Evolutionary conservation across 2,888 invertebrate genomes (phyloP).

Genomic region (Lepidochitona cinerea): DNA sequence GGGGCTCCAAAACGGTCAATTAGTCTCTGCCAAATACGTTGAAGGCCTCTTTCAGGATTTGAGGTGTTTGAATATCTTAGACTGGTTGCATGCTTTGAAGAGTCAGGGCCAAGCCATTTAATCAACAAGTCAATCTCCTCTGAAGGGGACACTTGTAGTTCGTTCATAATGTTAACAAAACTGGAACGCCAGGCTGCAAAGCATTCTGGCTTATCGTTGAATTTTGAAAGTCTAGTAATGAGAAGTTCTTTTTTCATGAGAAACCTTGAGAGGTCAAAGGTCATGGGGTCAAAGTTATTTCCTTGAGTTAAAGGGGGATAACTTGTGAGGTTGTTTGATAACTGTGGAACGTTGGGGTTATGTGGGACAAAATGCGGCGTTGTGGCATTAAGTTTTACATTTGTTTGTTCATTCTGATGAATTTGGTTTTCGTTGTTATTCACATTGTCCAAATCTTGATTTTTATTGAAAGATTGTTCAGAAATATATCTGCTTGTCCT

Average conservation of each 20-base stretch:
- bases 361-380: no score
- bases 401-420: background rate
- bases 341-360: no score
- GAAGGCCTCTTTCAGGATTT: conserved; percentile 13
- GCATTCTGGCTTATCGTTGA: conserved; percentile 8
- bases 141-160: conserved; percentile 4
- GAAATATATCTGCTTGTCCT: background rate
- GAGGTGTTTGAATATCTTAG: conserved; percentile 5
- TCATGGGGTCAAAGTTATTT: no score
- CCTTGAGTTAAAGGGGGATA: no score
- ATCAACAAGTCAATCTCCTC: conserved; percentile 20
- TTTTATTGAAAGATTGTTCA: background rate
- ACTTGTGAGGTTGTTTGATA: no score
- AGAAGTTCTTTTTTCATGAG: background rate
- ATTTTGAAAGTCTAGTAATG: background rate
- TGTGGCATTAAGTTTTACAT: background rate
- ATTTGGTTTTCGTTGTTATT: background rate
- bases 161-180: conserved; percentile 13
- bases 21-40: conserved; percentile 22
- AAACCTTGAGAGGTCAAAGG: background rate
- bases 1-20: conserved; percentile 19
- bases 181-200: conserved; percentile 7
- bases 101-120: conserved; percentile 20
- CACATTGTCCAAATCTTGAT: background rate
- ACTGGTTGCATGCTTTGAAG: conserved; percentile 11